phyloP scores from a whole-genome alignment of 2,113 vertebrate species.

The Paramormyrops kingsleyae region DNA sequence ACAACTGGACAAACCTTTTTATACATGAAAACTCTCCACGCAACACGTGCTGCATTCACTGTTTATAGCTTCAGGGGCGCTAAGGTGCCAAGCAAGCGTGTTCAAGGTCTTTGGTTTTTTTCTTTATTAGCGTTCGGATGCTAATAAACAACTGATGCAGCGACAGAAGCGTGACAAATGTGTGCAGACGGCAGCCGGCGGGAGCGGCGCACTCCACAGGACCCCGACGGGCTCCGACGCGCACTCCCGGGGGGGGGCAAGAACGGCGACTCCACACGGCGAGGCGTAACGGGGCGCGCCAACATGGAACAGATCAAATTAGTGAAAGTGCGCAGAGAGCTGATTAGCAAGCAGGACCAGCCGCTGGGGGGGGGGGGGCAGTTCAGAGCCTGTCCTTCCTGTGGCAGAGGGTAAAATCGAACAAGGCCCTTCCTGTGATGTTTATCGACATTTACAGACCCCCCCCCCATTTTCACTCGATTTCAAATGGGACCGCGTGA shows the following conservation, averaged over 20 bases:
- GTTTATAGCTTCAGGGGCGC: background rate
- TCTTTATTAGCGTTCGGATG: background rate
- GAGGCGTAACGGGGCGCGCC: background rate
- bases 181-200: background rate
- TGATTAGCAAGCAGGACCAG: background rate
- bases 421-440: background rate
- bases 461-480: background rate
- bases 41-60: background rate
- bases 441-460: background rate
- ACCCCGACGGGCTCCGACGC: background rate
- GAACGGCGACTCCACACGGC: background rate
- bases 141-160: background rate
- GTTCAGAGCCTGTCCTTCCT: background rate
- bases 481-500: background rate
- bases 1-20: background rate
- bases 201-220: background rate
- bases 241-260: background rate
- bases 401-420: background rate
- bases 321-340: background rate
- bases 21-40: background rate
- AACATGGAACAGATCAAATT: constrained; percentile 5
- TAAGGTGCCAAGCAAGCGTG: background rate
- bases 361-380: background rate
- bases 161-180: background rate
- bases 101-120: background rate